A percentile compares a stretch with the other conserved stretches of the same genome.
These are phyloP conservation scores for Anolis carolinensis DNA, from an alignment of 2,113 vertebrate species.

Conservation along the genomic window DNA sequence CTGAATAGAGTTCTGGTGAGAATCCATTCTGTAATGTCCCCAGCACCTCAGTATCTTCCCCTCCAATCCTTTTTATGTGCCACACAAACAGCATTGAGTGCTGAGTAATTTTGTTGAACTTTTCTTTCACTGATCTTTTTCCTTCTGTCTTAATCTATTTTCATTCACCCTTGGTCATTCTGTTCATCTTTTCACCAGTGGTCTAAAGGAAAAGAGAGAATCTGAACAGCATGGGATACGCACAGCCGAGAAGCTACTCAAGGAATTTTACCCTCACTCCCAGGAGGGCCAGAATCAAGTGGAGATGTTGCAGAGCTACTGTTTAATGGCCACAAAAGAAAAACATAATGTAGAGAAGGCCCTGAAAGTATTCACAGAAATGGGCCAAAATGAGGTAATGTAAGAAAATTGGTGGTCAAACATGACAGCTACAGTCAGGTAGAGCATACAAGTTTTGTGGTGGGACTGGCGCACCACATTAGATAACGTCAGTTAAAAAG, in stretches of 20 bases:
- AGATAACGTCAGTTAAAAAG: neutral
- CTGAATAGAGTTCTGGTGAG: no score
- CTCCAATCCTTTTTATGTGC: no score
- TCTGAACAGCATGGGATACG: conserved; percentile 51
- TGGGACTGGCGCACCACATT: neutral
- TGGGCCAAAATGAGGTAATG: conserved; percentile 64
- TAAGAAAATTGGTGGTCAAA: conserved; percentile 12
- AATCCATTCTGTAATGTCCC: no score
- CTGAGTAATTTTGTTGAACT: no score
- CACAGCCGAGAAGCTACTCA: conserved; percentile 71
- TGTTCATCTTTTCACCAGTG: neutral
- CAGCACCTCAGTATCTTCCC: no score
- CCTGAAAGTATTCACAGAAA: conserved; percentile 64
- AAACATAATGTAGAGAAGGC: conserved; percentile 60
- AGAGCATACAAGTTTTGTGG: neutral
- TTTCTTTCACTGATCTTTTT: no score
- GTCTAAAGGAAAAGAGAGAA: conserved; percentile 52
- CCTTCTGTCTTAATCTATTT: no score
- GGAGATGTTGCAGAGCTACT: conserved; percentile 61
- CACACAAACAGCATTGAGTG: no score
- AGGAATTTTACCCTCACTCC: conserved; percentile 58
- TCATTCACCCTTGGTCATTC: no score
- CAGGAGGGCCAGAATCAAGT: conserved; percentile 53
- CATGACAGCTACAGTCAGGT: no score
- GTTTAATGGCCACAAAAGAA: conserved; percentile 68